phyloP scores from a whole-genome alignment of 1,140 invertebrate species.

The Plutomurus gul region DNA sequence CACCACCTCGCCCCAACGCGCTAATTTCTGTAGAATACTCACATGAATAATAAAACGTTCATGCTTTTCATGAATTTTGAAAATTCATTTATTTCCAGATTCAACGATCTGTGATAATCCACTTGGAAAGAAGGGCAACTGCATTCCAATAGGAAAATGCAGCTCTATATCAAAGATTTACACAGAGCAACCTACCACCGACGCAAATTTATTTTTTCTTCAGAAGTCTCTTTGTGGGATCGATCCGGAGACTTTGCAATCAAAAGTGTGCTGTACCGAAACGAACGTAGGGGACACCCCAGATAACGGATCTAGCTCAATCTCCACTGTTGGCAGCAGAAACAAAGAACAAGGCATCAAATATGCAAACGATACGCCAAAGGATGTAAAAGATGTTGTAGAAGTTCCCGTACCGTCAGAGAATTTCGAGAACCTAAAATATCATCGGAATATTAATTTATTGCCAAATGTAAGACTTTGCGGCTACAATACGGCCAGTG shows the following conservation, averaged over 20 bases:
- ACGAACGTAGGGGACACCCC: neutral
- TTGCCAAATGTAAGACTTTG: neutral
- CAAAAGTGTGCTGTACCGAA: neutral
- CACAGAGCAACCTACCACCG: neutral
- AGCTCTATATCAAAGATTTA: neutral
- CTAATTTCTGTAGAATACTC: no score
- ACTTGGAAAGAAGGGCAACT: neutral
- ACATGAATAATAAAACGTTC: no score
- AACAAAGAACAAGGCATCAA: neutral
- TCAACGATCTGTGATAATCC: neutral
- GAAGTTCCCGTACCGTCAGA: neutral
- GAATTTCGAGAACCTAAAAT: neutral
- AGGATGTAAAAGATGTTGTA: neutral
- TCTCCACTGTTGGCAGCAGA: neutral
- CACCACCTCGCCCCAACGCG: no score
- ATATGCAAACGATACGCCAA: neutral
- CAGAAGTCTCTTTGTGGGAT: slow-evolving; percentile 7
- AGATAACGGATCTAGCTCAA: neutral
- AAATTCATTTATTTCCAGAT: no score
- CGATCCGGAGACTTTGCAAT: neutral
- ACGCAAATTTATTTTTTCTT: slow-evolving; percentile 10
- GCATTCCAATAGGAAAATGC: neutral
- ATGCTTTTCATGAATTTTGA: no score
- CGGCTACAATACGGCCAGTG: neutral
- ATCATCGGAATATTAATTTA: neutral